Evolutionary conservation across 2,888 invertebrate genomes (phyloP).

Genomic region (Spatulosminthurus flaviceps): DNA sequence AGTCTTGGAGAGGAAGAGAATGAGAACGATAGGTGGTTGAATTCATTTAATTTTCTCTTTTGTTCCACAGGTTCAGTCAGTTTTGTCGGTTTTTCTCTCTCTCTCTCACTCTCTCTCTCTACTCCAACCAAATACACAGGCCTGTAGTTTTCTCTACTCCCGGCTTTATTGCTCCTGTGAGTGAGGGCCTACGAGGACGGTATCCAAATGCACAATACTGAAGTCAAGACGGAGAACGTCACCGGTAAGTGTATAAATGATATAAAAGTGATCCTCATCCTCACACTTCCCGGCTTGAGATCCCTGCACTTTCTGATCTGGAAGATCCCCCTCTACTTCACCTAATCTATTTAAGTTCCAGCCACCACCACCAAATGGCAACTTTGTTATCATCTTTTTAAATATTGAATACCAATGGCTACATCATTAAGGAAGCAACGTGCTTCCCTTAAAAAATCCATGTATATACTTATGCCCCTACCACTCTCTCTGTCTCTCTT

Average conservation of each 20-base stretch:
- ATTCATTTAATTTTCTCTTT: conserved; percentile 40
- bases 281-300: not conserved
- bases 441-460: conserved; percentile 27
- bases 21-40: not conserved
- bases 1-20: not conserved
- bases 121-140: conserved; percentile 10
- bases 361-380: conserved; percentile 62
- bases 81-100: not conserved
- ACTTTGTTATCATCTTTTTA: conserved; percentile 62
- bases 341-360: conserved; percentile 63
- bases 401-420: conserved; percentile 62
- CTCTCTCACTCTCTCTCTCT: no score
- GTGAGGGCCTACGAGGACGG: conserved; percentile 20
- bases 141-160: not conserved
- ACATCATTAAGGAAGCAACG: conserved; percentile 38
- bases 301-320: not conserved
- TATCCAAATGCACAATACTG: conserved; percentile 57
- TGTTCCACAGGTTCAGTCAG: conserved; percentile 1
- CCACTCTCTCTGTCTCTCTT: no score
- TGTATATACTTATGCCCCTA: no score
- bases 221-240: conserved; percentile 56
- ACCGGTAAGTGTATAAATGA: conserved; percentile 46
- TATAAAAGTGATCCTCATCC: conserved; percentile 29
- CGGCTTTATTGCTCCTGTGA: no score
- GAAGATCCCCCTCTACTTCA: conserved; percentile 33